Conservation (phyloP, 37 sponge, comb jelly and placozoan genomes). For the Axinella damicornis region DNA sequence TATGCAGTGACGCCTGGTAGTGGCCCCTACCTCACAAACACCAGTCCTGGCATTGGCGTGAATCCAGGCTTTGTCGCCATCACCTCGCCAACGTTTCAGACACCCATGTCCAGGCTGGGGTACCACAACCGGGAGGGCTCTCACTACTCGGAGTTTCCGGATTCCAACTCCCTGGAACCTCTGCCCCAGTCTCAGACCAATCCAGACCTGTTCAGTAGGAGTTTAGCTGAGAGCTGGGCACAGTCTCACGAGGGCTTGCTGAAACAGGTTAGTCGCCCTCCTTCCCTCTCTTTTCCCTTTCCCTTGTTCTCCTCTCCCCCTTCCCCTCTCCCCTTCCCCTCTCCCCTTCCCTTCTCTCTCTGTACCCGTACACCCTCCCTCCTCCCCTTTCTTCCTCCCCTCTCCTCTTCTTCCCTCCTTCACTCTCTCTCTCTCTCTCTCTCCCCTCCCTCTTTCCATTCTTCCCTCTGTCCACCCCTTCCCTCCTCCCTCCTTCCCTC, state of each 20-base stretch:
- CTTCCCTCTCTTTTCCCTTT: no score
- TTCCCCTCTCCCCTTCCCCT: no score
- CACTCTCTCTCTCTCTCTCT: no score
- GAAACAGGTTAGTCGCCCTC: slow-evolving; percentile 11
- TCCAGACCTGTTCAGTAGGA: slow-evolving; percentile 28
- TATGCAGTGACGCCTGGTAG: background rate
- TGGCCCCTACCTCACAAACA: background rate
- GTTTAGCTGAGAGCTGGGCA: slow-evolving; percentile 17
- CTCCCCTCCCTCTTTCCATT: no score
- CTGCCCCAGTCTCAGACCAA: background rate
- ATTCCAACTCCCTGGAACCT: background rate
- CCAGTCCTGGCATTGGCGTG: background rate
- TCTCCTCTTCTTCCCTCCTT: no score
- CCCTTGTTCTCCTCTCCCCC: no score
- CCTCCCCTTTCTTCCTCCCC: no score
- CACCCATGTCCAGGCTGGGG: slow-evolving; percentile 45
- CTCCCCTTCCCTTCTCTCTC: background rate
- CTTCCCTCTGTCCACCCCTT: background rate
- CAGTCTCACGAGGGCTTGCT: background rate
- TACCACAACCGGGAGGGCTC: background rate
- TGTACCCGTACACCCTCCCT: background rate
- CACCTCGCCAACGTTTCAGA: background rate
- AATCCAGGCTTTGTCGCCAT: background rate
- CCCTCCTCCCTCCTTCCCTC: background rate
- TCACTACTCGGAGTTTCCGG: slow-evolving; percentile 3